These are phyloP conservation scores for Chunga burmeisteri DNA, from an alignment of 2,113 vertebrate species.

Conservation along the genomic window DNA sequence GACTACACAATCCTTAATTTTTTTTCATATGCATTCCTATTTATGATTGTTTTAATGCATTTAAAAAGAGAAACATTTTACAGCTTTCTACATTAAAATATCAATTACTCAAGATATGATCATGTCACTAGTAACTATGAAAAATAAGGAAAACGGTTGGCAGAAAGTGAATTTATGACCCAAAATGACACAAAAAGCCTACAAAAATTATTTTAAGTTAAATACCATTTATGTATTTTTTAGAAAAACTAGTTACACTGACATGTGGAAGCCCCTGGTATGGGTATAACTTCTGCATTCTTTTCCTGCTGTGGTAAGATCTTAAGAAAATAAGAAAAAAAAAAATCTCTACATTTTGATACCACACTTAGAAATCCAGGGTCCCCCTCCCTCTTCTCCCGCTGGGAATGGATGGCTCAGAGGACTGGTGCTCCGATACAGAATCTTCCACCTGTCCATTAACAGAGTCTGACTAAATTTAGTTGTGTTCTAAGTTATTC, in stretches of 20 bases:
- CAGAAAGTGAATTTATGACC: conserved; percentile 22
- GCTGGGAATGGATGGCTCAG: conserved; percentile 57
- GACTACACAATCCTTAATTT: not conserved
- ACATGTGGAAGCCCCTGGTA: conserved; percentile 31
- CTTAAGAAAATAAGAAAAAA: not conserved
- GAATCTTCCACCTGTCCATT: conserved; percentile 60
- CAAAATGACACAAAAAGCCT: conserved; percentile 27
- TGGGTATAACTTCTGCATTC: conserved; percentile 11
- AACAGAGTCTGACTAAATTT: conserved; percentile 24
- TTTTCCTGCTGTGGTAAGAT: not conserved
- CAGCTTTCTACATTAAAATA: conserved; percentile 31
- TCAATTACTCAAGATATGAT: not conserved
- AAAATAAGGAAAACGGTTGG: not conserved
- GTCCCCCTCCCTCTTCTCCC: not conserved
- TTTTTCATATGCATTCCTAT: conserved; percentile 41
- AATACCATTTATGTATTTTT: conserved; percentile 59
- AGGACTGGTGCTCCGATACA: conserved; percentile 50
- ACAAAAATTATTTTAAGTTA: conserved; percentile 51
- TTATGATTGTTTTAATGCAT: conserved; percentile 57
- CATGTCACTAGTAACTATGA: not conserved
- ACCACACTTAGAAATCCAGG: conserved; percentile 7
- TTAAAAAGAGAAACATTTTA: conserved; percentile 48
- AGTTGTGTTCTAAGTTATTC: not conserved
- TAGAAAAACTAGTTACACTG: conserved; percentile 44
- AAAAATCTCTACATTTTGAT: not conserved